Conservation (phyloP, 2,113 vertebrate genomes). For the Tenrec ecaudatus region DNA sequence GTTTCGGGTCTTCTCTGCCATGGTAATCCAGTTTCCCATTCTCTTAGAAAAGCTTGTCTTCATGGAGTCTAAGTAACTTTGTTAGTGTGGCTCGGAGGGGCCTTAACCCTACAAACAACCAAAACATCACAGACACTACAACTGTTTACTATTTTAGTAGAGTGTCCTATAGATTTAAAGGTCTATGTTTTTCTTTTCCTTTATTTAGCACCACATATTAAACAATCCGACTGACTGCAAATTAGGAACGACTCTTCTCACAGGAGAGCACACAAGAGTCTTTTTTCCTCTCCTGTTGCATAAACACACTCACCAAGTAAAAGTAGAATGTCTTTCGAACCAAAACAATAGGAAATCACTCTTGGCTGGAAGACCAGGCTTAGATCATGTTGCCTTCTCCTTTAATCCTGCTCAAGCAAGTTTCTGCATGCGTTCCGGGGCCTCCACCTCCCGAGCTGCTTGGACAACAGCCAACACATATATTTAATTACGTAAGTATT, state of each 20-base stretch:
- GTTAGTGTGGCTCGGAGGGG: not conserved
- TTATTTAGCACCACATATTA: constrained; percentile 52
- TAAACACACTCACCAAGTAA: constrained; percentile 74
- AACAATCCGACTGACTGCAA: constrained; percentile 51
- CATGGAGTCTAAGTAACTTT: not conserved
- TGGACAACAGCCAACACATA: constrained; percentile 81
- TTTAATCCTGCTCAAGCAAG: constrained; percentile 82
- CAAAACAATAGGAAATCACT: constrained; percentile 78
- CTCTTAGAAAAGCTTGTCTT: not conserved
- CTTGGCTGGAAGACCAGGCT: constrained; percentile 67
- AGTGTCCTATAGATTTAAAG: not conserved
- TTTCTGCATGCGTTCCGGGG: constrained; percentile 77
- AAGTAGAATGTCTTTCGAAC: constrained; percentile 72
- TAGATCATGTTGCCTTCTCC: constrained; percentile 76
- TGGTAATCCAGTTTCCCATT: not conserved
- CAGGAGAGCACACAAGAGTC: constrained; percentile 12
- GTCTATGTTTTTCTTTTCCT: constrained; percentile 45
- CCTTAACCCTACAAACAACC: not conserved
- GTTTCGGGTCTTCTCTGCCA: too few species aligned
- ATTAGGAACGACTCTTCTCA: constrained; percentile 55
- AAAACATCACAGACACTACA: not conserved
- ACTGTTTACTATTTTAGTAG: not conserved
- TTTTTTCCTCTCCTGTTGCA: constrained; percentile 61
- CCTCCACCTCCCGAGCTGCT: constrained; percentile 71
- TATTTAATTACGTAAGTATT: constrained; percentile 81